phyloP scores from a whole-genome alignment of 2,113 vertebrate species.

The Xiphias gladius region DNA sequence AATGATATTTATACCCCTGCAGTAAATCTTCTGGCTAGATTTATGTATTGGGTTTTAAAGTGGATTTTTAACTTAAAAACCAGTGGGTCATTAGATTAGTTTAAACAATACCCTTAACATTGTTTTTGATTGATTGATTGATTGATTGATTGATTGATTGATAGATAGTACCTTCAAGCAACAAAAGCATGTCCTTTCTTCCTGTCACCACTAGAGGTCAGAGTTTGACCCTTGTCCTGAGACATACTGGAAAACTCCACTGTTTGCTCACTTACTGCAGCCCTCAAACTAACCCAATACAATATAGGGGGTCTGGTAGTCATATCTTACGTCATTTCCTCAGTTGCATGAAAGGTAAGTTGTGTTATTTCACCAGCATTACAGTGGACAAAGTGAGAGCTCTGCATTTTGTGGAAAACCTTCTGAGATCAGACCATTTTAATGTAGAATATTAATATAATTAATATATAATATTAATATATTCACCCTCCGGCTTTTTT shows the following conservation, averaged over 20 bases:
- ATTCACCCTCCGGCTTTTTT: not conserved
- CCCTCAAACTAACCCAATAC: not conserved
- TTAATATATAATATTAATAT: not conserved
- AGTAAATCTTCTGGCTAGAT: too few relatives aligned
- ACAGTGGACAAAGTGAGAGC: not conserved
- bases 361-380: not conserved
- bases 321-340: not conserved
- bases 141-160: not conserved
- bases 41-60: too few relatives aligned
- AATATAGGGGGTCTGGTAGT: not conserved
- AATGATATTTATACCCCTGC: too few relatives aligned
- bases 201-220: constrained; percentile 55
- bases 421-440: not conserved
- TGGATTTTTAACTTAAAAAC: too few relatives aligned
- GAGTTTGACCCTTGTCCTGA: not conserved
- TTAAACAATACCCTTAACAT: not conserved
- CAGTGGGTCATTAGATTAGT: not conserved
- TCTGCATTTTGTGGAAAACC: not conserved
- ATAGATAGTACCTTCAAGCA: not conserved
- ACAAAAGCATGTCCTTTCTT: not conserved
- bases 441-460: not conserved
- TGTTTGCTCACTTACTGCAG: not conserved
- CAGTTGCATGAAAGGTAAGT: not conserved
- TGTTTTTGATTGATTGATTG: not conserved
- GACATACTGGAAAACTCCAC: not conserved